Conservation (phyloP, 1,140 invertebrate species). For the Drosophila arizonae region DNA sequence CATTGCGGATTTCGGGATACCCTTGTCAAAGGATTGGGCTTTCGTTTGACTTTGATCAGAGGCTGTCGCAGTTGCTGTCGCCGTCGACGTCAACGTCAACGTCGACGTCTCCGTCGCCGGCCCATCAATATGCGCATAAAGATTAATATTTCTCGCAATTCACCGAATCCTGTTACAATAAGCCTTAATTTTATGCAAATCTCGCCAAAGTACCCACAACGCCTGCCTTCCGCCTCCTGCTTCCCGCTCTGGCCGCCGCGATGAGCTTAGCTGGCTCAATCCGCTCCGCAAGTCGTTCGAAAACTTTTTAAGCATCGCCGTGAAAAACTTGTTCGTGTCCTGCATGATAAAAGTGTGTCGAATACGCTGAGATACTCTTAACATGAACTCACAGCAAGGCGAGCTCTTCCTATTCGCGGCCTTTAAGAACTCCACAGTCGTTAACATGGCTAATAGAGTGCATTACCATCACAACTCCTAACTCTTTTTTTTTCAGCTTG, state of each 20-base stretch:
- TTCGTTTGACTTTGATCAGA: conserved; percentile 4
- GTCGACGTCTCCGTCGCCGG: conserved; percentile 3
- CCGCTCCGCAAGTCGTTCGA: conserved; percentile 51
- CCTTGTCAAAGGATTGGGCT: conserved; percentile 48
- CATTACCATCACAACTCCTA: conserved; percentile 35
- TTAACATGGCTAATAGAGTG: conserved; percentile 58
- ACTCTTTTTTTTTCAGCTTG: conserved; percentile 23
- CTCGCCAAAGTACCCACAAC: conserved; percentile 54
- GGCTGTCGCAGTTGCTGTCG: conserved; percentile 5
- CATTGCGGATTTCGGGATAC: conserved; percentile 40
- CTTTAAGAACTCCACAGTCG: conserved; percentile 31
- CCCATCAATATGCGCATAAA: conserved; percentile 76
- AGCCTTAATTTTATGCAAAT: conserved; percentile 80
- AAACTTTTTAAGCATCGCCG: conserved; percentile 76
- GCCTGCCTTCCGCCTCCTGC: conserved; percentile 17
- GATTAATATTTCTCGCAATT: conserved; percentile 76
- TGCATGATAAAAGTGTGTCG: conserved; percentile 77
- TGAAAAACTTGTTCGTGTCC: conserved; percentile 77
- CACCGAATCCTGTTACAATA: conserved; percentile 73
- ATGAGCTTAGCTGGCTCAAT: conserved; percentile 64
- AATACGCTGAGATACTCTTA: conserved; percentile 29
- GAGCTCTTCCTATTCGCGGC: conserved; percentile 30
- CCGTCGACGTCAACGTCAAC: too few relatives aligned
- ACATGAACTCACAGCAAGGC: conserved; percentile 38
- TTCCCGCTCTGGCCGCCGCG: neutral